A percentile compares a stretch with the other conserved stretches of the same genome.
Evolutionary conservation across 2,797 vertebrate genomes (phyloP).

Genomic region (Lophotriccus pileatus): DNA sequence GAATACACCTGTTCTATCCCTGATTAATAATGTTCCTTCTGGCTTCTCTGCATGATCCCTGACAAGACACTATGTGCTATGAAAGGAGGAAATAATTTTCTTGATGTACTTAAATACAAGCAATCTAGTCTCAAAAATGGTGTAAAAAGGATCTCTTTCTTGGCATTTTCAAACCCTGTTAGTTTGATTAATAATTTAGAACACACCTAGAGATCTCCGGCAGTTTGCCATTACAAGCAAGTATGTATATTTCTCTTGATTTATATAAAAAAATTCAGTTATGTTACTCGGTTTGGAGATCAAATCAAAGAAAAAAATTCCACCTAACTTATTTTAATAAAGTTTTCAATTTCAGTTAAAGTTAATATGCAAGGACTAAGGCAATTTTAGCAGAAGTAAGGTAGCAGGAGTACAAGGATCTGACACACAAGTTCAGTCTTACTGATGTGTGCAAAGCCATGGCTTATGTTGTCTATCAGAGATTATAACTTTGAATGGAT

Average conservation of each 20-base stretch:
- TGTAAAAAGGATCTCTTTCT: not conserved
- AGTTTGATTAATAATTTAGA: not conserved
- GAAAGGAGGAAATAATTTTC: not conserved
- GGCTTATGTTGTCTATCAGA: not conserved
- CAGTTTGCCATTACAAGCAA: not conserved
- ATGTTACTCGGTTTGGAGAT: not conserved
- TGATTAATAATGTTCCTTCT: constrained; percentile 18
- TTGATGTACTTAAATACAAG: not conserved
- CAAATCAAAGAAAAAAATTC: not conserved
- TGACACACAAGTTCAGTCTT: not conserved
- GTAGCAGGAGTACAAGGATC: not conserved
- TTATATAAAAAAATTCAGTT: not conserved
- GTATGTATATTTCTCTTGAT: not conserved
- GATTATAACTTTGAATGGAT: not conserved
- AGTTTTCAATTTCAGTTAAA: not conserved
- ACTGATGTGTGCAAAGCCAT: not conserved
- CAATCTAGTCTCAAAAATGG: not conserved
- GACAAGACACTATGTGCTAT: not conserved
- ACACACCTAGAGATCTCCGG: not conserved
- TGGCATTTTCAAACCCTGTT: not conserved
- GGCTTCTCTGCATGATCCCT: not conserved
- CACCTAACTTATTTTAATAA: not conserved
- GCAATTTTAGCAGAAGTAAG: not conserved
- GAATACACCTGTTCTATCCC: not conserved
- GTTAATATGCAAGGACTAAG: not conserved